Percentiles rank a stretch among this genome's conserved stretches.
These are phyloP conservation scores for Callinectes sapidus DNA, from an alignment of 2,888 invertebrate genomes.

Conservation along the genomic window DNA sequence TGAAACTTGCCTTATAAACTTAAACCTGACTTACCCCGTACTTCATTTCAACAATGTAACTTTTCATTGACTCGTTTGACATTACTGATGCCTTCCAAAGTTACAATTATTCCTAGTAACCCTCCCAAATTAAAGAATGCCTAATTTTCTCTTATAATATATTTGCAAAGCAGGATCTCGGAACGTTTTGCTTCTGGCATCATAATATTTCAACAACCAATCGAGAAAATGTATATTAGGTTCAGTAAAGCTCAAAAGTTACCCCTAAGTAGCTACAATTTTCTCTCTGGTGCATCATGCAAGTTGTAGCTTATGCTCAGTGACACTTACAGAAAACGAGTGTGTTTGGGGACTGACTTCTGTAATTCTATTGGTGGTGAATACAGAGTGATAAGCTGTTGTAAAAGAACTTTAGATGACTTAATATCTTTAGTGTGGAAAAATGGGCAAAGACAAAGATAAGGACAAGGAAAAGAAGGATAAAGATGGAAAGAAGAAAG, in stretches of 20 bases:
- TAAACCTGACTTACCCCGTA: too few relatives aligned
- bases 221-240: not conserved
- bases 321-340: not conserved
- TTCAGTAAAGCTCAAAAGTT: not conserved
- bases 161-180: too few relatives aligned
- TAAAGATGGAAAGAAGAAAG: not conserved
- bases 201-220: not conserved
- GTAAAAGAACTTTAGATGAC: not conserved
- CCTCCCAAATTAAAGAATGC: too few relatives aligned
- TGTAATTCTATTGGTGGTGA: not conserved
- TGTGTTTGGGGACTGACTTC: not conserved
- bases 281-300: not conserved
- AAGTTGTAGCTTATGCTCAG: not conserved
- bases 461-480: constrained; percentile 11
- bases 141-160: too few relatives aligned
- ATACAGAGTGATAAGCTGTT: not conserved
- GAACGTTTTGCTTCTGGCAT: not conserved
- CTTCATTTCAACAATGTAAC: too few relatives aligned
- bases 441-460: constrained; percentile 5
- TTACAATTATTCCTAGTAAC: too few relatives aligned
- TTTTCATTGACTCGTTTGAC: too few relatives aligned
- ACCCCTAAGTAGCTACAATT: not conserved
- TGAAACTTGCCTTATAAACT: too few relatives aligned
- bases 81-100: too few relatives aligned
- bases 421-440: not conserved